Percentiles rank a stretch among this genome's conserved stretches.
Evolutionary conservation across 2,113 vertebrate genomes (phyloP).

Genomic region (Poeciliopsis occidentalis): DNA sequence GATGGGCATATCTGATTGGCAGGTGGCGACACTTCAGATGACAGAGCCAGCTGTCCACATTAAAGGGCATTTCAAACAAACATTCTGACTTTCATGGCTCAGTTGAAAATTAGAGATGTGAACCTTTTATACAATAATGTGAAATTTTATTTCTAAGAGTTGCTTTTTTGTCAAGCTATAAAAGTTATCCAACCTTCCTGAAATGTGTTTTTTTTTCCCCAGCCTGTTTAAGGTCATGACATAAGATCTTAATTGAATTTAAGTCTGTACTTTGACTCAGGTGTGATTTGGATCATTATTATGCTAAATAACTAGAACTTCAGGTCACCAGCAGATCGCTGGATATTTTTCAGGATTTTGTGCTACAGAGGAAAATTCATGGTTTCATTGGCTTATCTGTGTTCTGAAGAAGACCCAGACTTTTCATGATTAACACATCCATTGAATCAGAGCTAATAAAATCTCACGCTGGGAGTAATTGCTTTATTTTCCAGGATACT

Average conservation of each 20-base stretch:
- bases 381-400: not conserved
- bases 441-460: too few species aligned
- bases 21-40: conserved; percentile 67
- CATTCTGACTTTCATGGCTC: conserved; percentile 14
- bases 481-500: too few species aligned
- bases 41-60: conserved; percentile 69
- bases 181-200: not conserved
- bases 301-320: not conserved
- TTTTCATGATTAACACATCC: not conserved
- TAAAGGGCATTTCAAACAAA: conserved; percentile 59
- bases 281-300: not conserved
- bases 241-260: not conserved
- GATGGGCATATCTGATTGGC: conserved; percentile 70
- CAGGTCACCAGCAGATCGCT: too few species aligned
- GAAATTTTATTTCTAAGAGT: not conserved
- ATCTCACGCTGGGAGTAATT: too few species aligned
- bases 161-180: not conserved
- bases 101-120: conserved; percentile 12
- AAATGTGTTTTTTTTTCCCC: not conserved
- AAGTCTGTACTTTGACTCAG: not conserved
- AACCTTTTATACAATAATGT: not conserved
- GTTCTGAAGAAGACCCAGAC: not conserved
- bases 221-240: not conserved
- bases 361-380: not conserved
- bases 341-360: too few species aligned